Base-by-base conservation (phyloP, 2,113 vertebrate species). In the Lophura nycthemera region DNA sequence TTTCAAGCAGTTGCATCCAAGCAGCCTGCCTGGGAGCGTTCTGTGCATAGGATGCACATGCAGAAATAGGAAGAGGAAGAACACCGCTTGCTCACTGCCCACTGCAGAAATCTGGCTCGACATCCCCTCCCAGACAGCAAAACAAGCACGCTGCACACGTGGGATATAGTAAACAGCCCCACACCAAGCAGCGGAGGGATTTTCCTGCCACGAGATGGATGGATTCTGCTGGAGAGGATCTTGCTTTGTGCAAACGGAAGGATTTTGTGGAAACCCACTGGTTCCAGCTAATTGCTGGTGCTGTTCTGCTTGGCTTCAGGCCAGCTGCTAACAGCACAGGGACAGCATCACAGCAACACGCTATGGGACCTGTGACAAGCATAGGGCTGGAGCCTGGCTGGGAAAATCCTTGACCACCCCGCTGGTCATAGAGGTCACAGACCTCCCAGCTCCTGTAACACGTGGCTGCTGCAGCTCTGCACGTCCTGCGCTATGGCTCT, bases 361-460 rank as follows among this genome's bases (percentile, higher is more conserved):
- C 54, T 59, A 18, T 4, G 1, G 54, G 59, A 8, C 6, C 1
- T 2, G 25, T 15, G 13, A 8, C 14, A 14, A 32, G 70, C 20
- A 22, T 27, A 7, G 70, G 40, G 38, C 30, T 25, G 12, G 16
- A 40, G 47, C 20, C 12, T 84, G n/a, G 6, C 20, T 4, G 0
- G 18, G 70, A n/a, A 70, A 34, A 72, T 9, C 19, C n/a, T 14
- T 20, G 60, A 22, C 43, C 30, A 5, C 10, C 71, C 54, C 8
- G 10, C 57, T 29, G 56, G 2, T 30, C 45, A 16, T 1, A 0
- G n/a, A 22, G 45, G 25, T 7, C 5, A 3, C 11, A 13, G 40
- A 3, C 60, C 4, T 56, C 30, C 52, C 43, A 24, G 30, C 6
- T 56, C 42, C 48, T 4, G 0, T 6, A 2, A 8, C 0, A 0